phyloP scores from a whole-genome alignment of 2,888 invertebrate genomes.

The Hypena proboscidalis region DNA sequence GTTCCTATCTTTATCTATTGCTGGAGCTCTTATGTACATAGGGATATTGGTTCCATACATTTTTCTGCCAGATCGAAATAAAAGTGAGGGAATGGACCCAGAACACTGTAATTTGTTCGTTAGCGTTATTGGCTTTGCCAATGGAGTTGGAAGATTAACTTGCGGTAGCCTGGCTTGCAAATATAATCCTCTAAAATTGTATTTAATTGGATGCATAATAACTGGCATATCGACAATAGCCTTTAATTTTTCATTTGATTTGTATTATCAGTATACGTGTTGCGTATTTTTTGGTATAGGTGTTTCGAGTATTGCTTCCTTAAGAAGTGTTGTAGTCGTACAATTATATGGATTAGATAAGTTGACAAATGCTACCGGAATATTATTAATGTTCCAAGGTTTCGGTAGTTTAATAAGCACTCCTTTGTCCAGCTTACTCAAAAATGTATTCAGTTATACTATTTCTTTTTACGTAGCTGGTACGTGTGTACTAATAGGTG shows the following conservation, averaged over 20 bases:
- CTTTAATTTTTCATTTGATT: constrained; percentile 60
- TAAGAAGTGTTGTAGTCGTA: constrained; percentile 70
- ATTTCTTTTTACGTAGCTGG: constrained; percentile 68
- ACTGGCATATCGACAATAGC: constrained; percentile 60
- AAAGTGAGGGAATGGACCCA: constrained; percentile 55
- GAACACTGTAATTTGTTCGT: constrained; percentile 65
- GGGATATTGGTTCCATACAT: constrained; percentile 74
- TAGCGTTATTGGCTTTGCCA: constrained; percentile 68
- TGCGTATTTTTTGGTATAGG: constrained; percentile 67
- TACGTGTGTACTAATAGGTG: constrained; percentile 59
- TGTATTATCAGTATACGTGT: constrained; percentile 67
- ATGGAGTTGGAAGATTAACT: constrained; percentile 61
- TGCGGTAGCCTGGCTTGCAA: constrained; percentile 64
- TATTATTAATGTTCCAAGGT: constrained; percentile 73
- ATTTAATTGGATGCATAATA: constrained; percentile 43
- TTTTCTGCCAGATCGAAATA: constrained; percentile 65
- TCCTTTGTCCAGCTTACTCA: constrained; percentile 65
- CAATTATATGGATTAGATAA: constrained; percentile 72
- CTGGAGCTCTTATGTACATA: constrained; percentile 62
- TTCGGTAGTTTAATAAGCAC: constrained; percentile 71
- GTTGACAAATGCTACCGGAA: constrained; percentile 75
- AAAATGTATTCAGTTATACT: constrained; percentile 58
- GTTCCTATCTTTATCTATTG: constrained; percentile 59
- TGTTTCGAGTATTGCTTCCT: constrained; percentile 57
- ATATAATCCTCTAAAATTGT: constrained; percentile 58